These are phyloP conservation scores for Pyrrhura leucotis DNA, from an alignment of 2,797 vertebrate genomes.

Conservation along the genomic window DNA sequence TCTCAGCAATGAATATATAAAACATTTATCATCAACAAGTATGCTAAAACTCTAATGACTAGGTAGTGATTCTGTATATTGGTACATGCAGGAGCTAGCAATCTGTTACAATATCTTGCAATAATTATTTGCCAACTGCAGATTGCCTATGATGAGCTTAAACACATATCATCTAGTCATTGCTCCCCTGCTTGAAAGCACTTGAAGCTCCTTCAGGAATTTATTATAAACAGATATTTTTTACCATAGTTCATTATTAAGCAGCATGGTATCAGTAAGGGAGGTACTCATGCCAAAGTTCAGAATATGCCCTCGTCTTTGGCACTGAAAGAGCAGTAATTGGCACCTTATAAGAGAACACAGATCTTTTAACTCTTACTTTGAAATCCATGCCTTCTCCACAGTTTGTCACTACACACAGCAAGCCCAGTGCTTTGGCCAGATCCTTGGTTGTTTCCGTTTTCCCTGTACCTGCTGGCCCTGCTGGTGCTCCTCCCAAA, in stretches of 20 bases:
- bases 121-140: neutral
- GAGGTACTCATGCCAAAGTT: neutral
- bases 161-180: neutral
- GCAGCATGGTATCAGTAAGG: neutral
- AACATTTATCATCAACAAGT: neutral
- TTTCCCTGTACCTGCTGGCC: slow-evolving; percentile 96
- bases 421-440: slow-evolving; percentile 93
- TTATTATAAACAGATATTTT: neutral
- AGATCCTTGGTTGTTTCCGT: slow-evolving; percentile 98
- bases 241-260: neutral
- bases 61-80: neutral
- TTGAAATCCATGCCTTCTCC: slow-evolving; percentile 98
- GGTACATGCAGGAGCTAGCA: neutral
- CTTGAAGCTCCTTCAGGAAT: neutral
- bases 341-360: neutral
- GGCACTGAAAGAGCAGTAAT: neutral
- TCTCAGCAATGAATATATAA: neutral
- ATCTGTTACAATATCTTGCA: neutral
- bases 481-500: slow-evolving; percentile 93
- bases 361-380: slow-evolving; percentile 74
- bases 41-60: neutral
- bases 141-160: neutral
- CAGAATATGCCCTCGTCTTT: neutral
- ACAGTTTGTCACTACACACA: slow-evolving; percentile 97
- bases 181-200: neutral